A percentile compares a stretch with the other conserved stretches of the same genome.
Conservation (phyloP, 2,113 vertebrate genomes). For the Megaleporinus macrocephalus region DNA sequence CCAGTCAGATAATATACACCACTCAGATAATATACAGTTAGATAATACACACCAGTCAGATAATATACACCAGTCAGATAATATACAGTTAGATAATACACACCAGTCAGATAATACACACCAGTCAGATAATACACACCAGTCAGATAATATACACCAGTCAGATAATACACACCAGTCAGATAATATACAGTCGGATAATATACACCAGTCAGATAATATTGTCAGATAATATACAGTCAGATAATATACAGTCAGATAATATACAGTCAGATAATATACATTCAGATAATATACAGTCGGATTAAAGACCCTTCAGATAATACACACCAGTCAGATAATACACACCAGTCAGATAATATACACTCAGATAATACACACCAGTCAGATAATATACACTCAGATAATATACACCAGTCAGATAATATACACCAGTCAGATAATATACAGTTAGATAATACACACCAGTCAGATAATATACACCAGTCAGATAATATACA, state of each 20-base stretch:
- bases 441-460: slow-evolving; percentile 2
- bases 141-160: slow-evolving; percentile 17
- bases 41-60: background rate
- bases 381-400: slow-evolving; percentile 14
- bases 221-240: background rate
- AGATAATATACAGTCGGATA: slow-evolving; percentile 11
- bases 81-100: no score
- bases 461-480: slow-evolving; percentile 13
- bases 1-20: slow-evolving; percentile 14
- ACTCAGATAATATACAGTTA: no score
- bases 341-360: no score
- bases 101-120: slow-evolving; percentile 8
- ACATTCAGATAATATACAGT: no score
- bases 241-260: slow-evolving; percentile 16
- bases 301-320: no score
- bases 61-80: no score
- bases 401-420: no score
- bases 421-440: background rate
- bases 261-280: slow-evolving; percentile 5
- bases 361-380: no score
- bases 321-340: background rate
- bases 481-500: background rate
- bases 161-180: background rate
- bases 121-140: background rate
- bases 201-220: background rate